Percentiles rank a stretch among this genome's conserved stretches.
Evolutionary conservation across 1,140 invertebrate genomes (phyloP).

Genomic region (Papilio glaucus): DNA sequence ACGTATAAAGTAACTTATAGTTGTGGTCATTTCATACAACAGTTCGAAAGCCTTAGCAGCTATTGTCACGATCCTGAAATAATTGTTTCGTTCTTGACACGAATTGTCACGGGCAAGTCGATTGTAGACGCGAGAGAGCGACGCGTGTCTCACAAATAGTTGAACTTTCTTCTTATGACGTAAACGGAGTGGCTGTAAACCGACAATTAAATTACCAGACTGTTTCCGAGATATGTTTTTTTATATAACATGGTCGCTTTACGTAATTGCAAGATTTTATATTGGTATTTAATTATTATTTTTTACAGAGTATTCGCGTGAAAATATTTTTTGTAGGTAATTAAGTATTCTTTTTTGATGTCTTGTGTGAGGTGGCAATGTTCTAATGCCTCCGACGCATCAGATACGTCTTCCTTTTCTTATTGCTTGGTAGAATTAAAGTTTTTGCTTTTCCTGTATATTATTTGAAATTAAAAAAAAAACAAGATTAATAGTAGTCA

Average conservation of each 20-base stretch:
- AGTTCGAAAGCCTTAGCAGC: slow-evolving; percentile 10
- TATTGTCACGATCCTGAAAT: slow-evolving; percentile 2
- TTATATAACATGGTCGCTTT: slow-evolving; percentile 3
- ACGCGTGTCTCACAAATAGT: neutral
- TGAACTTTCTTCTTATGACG: slow-evolving; percentile 19
- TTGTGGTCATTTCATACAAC: neutral
- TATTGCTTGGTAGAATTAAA: too few species aligned
- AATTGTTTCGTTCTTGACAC: slow-evolving; percentile 15
- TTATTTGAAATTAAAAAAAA: too few species aligned
- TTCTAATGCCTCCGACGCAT: too few species aligned
- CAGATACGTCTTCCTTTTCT: too few species aligned
- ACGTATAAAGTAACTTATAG: neutral
- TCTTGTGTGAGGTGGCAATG: too few species aligned
- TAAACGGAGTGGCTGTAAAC: neutral
- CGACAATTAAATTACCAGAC: slow-evolving; percentile 4
- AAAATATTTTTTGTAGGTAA: neutral
- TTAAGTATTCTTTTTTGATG: too few species aligned
- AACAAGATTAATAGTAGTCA: too few species aligned
- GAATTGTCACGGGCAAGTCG: slow-evolving; percentile 2
- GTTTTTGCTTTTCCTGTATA: too few species aligned
- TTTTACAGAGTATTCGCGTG: neutral
- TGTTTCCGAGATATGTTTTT: slow-evolving; percentile 3
- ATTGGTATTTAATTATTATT: too few species aligned
- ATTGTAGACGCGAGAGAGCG: neutral
- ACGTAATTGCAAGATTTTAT: neutral